A percentile compares a stretch with the other conserved stretches of the same genome.
phyloP scores from a whole-genome alignment of 2,797 vertebrate genomes.

The Luscinia megarhynchos region DNA sequence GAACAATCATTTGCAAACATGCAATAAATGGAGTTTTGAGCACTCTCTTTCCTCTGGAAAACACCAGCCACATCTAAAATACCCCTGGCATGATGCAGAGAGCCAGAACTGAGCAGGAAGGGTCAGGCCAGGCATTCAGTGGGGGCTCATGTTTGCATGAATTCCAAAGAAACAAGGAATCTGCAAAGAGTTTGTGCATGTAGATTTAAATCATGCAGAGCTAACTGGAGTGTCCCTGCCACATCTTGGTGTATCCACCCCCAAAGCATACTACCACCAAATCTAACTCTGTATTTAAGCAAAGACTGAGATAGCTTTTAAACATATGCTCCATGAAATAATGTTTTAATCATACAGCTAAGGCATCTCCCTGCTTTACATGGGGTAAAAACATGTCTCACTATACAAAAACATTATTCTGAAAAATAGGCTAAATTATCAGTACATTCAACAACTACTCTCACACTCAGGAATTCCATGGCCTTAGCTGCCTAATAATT shows the following conservation, averaged over 20 bases:
- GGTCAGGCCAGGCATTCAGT: background rate
- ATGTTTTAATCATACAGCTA: background rate
- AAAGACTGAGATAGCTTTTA: background rate
- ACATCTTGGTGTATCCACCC: background rate
- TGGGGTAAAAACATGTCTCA: background rate
- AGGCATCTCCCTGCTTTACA: background rate
- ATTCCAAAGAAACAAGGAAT: background rate
- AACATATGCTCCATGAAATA: background rate
- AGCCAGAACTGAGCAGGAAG: background rate
- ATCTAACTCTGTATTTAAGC: background rate
- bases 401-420: background rate
- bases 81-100: background rate
- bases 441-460: background rate
- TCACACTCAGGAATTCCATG: background rate
- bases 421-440: slow-evolving; percentile 2
- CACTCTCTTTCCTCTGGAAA: background rate
- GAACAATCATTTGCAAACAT: background rate
- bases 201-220: background rate
- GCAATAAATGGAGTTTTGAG: background rate
- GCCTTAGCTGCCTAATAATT: background rate
- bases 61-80: background rate
- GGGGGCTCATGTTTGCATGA: background rate
- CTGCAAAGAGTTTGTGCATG: background rate
- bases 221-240: background rate
- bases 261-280: background rate